Conservation (phyloP, 2,888 invertebrate species). For the Actias luna region DNA sequence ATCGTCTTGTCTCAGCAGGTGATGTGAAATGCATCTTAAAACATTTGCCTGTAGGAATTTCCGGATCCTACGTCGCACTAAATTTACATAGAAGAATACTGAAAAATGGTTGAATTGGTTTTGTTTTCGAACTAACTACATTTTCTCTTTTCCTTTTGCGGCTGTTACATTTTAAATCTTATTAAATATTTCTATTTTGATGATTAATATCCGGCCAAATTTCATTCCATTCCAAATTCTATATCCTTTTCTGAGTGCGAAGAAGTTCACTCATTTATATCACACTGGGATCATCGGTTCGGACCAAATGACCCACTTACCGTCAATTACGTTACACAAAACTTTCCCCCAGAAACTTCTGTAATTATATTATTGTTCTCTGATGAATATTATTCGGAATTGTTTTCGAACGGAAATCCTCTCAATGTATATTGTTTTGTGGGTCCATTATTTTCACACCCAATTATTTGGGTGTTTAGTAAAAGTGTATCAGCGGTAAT, state of each 20-base stretch:
- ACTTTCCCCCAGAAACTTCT: conserved; percentile 14
- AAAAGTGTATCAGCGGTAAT: neutral
- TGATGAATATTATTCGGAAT: conserved; percentile 1
- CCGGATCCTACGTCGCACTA: too few relatives aligned
- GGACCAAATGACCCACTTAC: conserved; percentile 12
- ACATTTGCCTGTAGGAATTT: too few relatives aligned
- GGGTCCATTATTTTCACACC: neutral
- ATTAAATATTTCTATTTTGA: too few relatives aligned
- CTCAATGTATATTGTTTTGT: neutral
- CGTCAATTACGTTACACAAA: conserved; percentile 16
- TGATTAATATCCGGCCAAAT: neutral
- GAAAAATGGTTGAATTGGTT: too few relatives aligned
- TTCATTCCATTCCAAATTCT: neutral
- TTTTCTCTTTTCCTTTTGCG: too few relatives aligned
- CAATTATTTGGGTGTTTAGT: neutral
- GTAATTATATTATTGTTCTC: conserved; percentile 16
- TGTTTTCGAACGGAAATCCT: neutral
- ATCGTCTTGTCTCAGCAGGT: too few relatives aligned
- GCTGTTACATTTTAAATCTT: too few relatives aligned
- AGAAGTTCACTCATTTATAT: conserved; percentile 10
- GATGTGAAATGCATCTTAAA: too few relatives aligned
- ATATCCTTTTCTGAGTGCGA: neutral
- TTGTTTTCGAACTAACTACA: too few relatives aligned
- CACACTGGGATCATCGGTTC: neutral
- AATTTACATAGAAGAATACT: too few relatives aligned